A percentile compares a stretch with the other conserved stretches of the same genome.
phyloP scores from a whole-genome alignment of 2,113 vertebrate genomes.

The Brevimyrus niger region DNA sequence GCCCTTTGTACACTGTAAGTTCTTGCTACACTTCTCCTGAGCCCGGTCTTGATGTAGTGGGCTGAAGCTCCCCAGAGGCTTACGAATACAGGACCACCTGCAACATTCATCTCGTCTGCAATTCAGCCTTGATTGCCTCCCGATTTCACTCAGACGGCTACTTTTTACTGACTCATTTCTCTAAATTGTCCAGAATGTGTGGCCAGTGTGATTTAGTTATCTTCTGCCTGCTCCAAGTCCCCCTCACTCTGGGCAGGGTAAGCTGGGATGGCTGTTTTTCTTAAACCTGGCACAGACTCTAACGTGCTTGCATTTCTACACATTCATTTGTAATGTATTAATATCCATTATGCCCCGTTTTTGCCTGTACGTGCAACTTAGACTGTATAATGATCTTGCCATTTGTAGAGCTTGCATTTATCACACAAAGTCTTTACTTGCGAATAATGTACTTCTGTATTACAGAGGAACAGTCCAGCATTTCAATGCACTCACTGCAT shows the following conservation, averaged over 20 bases:
- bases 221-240: background rate
- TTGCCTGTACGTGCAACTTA: background rate
- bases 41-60: background rate
- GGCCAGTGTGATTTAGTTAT: background rate
- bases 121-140: background rate
- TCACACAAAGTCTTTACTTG: background rate
- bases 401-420: background rate
- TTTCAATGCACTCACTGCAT: background rate
- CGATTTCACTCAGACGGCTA: background rate
- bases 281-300: background rate
- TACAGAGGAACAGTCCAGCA: background rate
- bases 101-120: background rate
- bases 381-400: background rate
- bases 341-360: background rate
- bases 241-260: background rate
- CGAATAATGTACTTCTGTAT: background rate
- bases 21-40: background rate
- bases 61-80: background rate
- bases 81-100: background rate
- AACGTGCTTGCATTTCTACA: background rate
- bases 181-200: background rate
- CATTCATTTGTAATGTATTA: background rate
- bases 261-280: background rate
- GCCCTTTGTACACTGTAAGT: background rate
- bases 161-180: background rate